phyloP scores from a whole-genome alignment of 2,888 invertebrate genomes.

The Tetragonula carbonaria region DNA sequence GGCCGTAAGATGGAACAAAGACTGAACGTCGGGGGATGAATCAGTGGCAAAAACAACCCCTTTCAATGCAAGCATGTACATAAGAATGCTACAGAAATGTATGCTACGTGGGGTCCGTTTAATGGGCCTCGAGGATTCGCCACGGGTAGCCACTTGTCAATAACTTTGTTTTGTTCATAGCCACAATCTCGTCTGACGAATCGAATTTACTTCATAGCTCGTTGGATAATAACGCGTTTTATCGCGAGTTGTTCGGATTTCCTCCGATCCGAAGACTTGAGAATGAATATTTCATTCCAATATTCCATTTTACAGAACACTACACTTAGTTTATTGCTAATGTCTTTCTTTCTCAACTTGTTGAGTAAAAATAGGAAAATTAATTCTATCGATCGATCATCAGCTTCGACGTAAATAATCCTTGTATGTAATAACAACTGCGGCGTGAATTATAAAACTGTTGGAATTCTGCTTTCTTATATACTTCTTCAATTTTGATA shows the following conservation, averaged over 20 bases:
- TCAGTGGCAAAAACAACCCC: slow-evolving; percentile 71
- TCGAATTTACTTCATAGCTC: slow-evolving; percentile 73
- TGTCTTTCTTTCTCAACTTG: too few species aligned
- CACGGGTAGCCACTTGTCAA: slow-evolving; percentile 78
- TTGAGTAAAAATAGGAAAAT: too few species aligned
- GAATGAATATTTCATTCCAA: neutral
- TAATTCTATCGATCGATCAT: too few species aligned
- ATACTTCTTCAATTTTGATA: too few species aligned
- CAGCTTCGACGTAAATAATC: too few species aligned
- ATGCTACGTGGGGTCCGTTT: slow-evolving; percentile 67
- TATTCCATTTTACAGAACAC: too few species aligned
- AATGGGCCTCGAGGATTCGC: slow-evolving; percentile 76
- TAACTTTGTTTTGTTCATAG: slow-evolving; percentile 76
- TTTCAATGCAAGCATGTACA: slow-evolving; percentile 49
- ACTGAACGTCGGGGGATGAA: slow-evolving; percentile 50
- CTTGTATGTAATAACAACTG: too few species aligned
- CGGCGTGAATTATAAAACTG: too few species aligned
- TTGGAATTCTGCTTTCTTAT: too few species aligned
- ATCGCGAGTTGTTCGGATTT: neutral
- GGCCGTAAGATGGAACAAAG: slow-evolving; percentile 49
- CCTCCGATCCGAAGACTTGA: neutral
- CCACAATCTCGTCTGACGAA: slow-evolving; percentile 65
- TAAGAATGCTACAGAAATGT: slow-evolving; percentile 57
- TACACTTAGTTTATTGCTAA: too few species aligned
- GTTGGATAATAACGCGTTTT: slow-evolving; percentile 62